A percentile compares a stretch with the other conserved stretches of the same genome.
These are phyloP conservation scores for Ptychadena robeensis DNA, from an alignment of 2,797 vertebrate species.

Conservation along the genomic window DNA sequence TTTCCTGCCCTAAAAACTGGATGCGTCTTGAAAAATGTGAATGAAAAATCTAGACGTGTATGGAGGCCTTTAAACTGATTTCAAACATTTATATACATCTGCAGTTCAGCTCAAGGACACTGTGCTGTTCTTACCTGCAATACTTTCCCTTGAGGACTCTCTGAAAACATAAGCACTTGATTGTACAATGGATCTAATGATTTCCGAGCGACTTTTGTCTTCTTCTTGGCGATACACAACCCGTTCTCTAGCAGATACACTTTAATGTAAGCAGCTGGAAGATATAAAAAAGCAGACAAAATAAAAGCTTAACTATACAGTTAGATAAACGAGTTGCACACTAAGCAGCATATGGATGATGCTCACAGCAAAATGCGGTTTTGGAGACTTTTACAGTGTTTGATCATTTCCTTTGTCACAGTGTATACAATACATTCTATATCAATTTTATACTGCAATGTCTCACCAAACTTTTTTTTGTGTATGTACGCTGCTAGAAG, in stretches of 20 bases:
- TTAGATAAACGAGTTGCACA: conserved; percentile 14
- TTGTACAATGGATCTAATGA: conserved; percentile 96
- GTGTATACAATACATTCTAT: background rate
- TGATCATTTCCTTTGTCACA: background rate
- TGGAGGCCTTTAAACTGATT: too few species aligned
- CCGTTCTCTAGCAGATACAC: conserved; percentile 96
- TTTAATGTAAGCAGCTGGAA: conserved; percentile 95
- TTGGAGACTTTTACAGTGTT: background rate
- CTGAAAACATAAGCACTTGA: conserved; percentile 94
- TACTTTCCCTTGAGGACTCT: conserved; percentile 95
- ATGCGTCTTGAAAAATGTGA: too few species aligned
- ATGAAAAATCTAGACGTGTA: too few species aligned
- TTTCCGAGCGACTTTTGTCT: conserved; percentile 95
- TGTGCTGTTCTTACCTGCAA: conserved; percentile 88
- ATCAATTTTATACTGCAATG: too few species aligned
- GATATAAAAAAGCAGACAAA: conserved; percentile 35
- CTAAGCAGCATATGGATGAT: conserved; percentile 21
- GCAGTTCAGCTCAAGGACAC: background rate
- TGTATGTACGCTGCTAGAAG: too few species aligned
- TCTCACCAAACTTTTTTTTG: too few species aligned
- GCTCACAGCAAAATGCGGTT: conserved; percentile 1
- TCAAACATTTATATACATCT: background rate
- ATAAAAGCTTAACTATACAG: conserved; percentile 16
- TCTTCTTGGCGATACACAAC: conserved; percentile 93
- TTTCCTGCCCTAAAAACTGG: too few species aligned